phyloP scores from a whole-genome alignment of 2,113 vertebrate species.

The Leucopternis melanops region DNA sequence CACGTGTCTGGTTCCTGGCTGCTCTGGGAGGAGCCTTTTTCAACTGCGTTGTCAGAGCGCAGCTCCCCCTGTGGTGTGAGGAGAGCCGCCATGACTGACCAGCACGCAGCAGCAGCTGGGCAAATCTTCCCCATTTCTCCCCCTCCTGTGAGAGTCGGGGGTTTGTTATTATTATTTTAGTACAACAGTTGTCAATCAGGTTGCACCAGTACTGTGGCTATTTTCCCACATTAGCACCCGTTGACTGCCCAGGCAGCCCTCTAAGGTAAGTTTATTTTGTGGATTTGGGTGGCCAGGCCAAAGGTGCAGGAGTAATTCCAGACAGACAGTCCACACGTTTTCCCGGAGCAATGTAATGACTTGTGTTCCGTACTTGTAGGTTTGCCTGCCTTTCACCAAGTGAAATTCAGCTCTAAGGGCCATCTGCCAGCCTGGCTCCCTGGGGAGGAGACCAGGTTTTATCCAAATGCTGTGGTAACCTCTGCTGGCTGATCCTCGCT shows the following conservation, averaged over 20 bases:
- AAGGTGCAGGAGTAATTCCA: neutral
- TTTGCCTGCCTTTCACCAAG: neutral
- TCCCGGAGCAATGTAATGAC: neutral
- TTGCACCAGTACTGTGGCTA: fast-evolving
- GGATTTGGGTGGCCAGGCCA: neutral
- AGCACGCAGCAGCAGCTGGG: fast-evolving
- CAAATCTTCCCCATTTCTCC: neutral
- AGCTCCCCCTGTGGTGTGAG: fast-evolving
- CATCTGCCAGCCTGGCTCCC: neutral
- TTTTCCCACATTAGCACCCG: neutral
- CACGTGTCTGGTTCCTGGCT: too few species aligned
- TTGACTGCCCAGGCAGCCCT: neutral
- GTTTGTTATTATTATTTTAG: neutral
- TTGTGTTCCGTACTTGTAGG: neutral
- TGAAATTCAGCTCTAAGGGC: neutral
- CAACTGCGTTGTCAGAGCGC: too few species aligned
- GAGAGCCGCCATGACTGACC: fast-evolving
- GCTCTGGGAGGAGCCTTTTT: too few species aligned
- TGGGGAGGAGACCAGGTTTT: neutral
- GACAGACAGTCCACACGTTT: neutral
- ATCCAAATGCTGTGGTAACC: neutral
- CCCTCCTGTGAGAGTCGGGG: too few species aligned
- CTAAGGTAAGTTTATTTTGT: neutral
- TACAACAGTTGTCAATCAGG: neutral
- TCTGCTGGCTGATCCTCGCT: constrained; percentile 9